Evolutionary conservation across 2,113 vertebrate genomes (phyloP).

Genomic region (Phycodurus eques): DNA sequence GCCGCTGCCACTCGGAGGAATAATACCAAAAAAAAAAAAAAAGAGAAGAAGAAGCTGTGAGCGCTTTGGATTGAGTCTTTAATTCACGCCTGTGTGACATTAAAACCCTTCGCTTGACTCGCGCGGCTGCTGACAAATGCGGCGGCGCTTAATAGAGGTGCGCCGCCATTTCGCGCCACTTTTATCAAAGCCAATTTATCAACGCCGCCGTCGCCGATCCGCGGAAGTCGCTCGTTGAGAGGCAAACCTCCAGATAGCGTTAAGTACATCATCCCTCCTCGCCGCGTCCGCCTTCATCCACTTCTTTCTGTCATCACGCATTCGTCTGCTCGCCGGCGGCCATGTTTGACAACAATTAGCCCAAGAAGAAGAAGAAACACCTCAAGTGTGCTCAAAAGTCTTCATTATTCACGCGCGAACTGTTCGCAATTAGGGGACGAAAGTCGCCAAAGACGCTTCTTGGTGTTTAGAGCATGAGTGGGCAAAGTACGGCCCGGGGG

Average conservation of each 20-base stretch:
- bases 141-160: slow-evolving; percentile 70
- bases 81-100: slow-evolving; percentile 68
- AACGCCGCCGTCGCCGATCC: slow-evolving; percentile 63
- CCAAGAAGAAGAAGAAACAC: background rate
- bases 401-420: background rate
- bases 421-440: background rate
- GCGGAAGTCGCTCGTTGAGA: slow-evolving; percentile 71
- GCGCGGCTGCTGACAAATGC: slow-evolving; percentile 66
- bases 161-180: slow-evolving; percentile 72
- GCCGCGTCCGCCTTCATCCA: slow-evolving; percentile 33
- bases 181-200: slow-evolving; percentile 75
- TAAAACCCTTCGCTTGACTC: slow-evolving; percentile 73
- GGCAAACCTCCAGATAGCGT: slow-evolving; percentile 72
- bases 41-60: slow-evolving; percentile 61
- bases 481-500: background rate
- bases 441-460: background rate
- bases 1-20: slow-evolving; percentile 39
- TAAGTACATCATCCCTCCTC: slow-evolving; percentile 74
- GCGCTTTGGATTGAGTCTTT: slow-evolving; percentile 65
- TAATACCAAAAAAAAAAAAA: slow-evolving; percentile 56
- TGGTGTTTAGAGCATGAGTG: background rate
- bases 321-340: slow-evolving; percentile 37
- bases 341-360: slow-evolving; percentile 2
- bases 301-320: slow-evolving; percentile 47
- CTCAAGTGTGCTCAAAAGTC: background rate